A percentile compares a stretch with the other conserved stretches of the same genome.
phyloP scores from a whole-genome alignment of 2,888 invertebrate species.

The Amaurobius ferox region DNA sequence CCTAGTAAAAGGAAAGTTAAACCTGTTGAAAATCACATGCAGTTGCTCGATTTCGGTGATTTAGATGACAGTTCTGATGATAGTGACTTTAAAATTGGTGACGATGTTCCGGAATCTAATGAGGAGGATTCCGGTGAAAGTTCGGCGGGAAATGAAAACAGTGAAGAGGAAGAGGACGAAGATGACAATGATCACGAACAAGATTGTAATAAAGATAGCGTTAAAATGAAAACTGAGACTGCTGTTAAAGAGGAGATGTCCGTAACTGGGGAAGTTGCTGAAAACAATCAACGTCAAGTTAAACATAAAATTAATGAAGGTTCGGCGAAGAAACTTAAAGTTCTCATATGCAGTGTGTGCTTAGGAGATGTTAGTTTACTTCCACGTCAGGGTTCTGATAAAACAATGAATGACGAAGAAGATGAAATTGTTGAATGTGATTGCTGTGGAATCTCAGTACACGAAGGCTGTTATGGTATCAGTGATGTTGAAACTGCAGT shows the following conservation, averaged over 20 bases:
- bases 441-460: slow-evolving; percentile 96
- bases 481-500: slow-evolving; percentile 93
- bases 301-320: slow-evolving; percentile 49
- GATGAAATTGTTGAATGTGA: slow-evolving; percentile 99
- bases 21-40: slow-evolving; percentile 81
- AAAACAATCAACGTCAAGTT: slow-evolving; percentile 42
- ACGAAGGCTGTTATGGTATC: slow-evolving; percentile 97
- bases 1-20: slow-evolving; percentile 89
- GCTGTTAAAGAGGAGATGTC: slow-evolving; percentile 30
- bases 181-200: slow-evolving; percentile 72
- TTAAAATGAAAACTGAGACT: slow-evolving; percentile 17
- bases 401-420: slow-evolving; percentile 86
- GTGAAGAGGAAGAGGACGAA: slow-evolving; percentile 85
- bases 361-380: slow-evolving; percentile 83
- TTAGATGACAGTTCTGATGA: slow-evolving; percentile 95
- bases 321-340: slow-evolving; percentile 76
- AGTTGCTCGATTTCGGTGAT: slow-evolving; percentile 80
- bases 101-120: slow-evolving; percentile 70
- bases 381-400: slow-evolving; percentile 61
- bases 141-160: slow-evolving; percentile 82
- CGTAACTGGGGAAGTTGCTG: slow-evolving; percentile 11
- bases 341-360: slow-evolving; percentile 94
- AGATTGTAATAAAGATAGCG: slow-evolving; percentile 57
- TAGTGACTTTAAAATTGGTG: slow-evolving; percentile 89
- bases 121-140: slow-evolving; percentile 80